phyloP scores from a whole-genome alignment of 1,140 invertebrate genomes.

The Ceratina calcarata region DNA sequence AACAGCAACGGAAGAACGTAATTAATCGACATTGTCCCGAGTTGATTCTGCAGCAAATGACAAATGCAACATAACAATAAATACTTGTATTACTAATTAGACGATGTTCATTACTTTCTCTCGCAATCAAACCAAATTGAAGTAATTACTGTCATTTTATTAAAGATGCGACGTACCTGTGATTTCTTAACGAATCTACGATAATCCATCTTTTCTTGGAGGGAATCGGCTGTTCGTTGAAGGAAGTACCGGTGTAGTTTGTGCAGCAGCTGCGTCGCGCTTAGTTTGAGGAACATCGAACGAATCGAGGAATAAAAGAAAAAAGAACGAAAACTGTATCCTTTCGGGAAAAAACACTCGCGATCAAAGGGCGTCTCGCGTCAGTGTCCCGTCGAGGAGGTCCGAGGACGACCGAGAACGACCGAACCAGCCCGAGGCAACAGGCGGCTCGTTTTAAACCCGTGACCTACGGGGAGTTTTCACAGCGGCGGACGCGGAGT shows the following conservation, averaged over 20 bases:
- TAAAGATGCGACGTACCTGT: too few relatives aligned
- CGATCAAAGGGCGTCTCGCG: neutral
- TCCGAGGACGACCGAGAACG: constrained; percentile 51
- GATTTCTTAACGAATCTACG: too few relatives aligned
- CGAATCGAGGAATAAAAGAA: neutral
- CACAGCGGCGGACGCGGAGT: constrained; percentile 17
- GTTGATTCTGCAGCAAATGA: neutral
- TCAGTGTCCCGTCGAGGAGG: constrained; percentile 23
- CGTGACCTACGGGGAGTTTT: constrained; percentile 39
- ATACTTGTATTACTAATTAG: too few relatives aligned
- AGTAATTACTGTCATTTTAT: too few relatives aligned
- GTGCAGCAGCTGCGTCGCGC: neutral
- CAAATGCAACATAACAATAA: too few relatives aligned
- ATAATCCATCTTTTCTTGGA: too few relatives aligned
- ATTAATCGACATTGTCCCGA: neutral
- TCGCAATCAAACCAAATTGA: too few relatives aligned
- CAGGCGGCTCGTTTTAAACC: constrained; percentile 72
- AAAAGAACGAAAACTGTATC: neutral
- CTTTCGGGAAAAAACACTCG: neutral
- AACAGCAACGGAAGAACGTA: neutral
- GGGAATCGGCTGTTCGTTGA: too few relatives aligned
- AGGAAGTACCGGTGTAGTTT: neutral
- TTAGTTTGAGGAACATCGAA: neutral
- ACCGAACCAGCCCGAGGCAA: constrained; percentile 68
- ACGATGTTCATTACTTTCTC: neutral